Percentiles rank a stretch among this genome's conserved stretches.
These are phyloP conservation scores for Malurus alboscapulatus DNA, from an alignment of 2,113 vertebrate species.

Conservation along the genomic window DNA sequence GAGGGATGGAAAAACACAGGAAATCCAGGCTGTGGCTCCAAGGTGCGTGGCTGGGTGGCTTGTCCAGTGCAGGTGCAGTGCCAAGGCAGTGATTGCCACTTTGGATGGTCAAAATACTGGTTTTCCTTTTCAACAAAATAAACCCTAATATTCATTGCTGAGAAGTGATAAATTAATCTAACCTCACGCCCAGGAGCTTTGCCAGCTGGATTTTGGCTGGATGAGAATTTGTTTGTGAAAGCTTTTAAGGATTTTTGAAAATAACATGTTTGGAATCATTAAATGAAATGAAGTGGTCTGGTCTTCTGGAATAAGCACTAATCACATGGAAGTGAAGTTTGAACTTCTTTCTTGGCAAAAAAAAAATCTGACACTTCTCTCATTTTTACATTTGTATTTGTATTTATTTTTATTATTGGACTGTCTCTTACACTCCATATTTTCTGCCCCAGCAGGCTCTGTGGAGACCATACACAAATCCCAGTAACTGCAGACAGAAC, in stretches of 20 bases:
- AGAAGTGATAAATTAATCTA: constrained; percentile 36
- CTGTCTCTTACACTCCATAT: neutral
- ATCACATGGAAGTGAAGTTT: neutral
- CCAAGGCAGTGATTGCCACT: neutral
- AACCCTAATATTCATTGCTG: neutral
- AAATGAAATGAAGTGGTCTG: neutral
- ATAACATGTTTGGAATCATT: constrained; percentile 19
- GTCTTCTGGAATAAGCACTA: neutral
- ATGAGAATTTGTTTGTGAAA: constrained; percentile 42
- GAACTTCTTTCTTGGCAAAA: constrained; percentile 14
- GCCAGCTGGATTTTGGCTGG: constrained; percentile 42
- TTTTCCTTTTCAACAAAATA: constrained; percentile 14
- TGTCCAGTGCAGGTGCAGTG: neutral
- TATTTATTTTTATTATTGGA: neutral
- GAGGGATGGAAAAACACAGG: neutral
- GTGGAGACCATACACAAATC: neutral
- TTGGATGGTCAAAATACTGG: neutral
- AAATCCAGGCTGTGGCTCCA: neutral
- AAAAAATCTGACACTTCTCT: neutral
- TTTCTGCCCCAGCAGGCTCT: neutral
- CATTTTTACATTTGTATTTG: neutral
- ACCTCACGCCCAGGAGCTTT: constrained; percentile 26
- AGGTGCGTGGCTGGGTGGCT: neutral
- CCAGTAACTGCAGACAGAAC: neutral
- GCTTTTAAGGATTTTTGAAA: constrained; percentile 30